phyloP scores from a whole-genome alignment of 2,797 vertebrate genomes.

The Percopsis omiscomaycus region DNA sequence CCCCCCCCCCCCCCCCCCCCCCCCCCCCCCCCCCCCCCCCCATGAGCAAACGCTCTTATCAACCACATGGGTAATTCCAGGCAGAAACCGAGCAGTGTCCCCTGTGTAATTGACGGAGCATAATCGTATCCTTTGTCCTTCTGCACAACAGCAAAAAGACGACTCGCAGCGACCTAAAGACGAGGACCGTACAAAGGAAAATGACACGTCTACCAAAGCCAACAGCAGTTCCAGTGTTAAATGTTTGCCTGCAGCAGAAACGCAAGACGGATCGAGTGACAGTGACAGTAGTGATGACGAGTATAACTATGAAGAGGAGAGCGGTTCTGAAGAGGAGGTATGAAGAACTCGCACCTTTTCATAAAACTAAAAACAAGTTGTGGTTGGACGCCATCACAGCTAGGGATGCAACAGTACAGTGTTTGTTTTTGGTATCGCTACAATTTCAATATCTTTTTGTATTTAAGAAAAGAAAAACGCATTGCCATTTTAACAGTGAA shows the following conservation, averaged over 20 bases:
- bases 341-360: neutral
- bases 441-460: too few species aligned
- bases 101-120: too few species aligned
- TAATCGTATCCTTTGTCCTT: neutral
- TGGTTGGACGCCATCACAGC: too few species aligned
- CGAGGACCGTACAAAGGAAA: conserved; percentile 10
- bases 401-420: too few species aligned
- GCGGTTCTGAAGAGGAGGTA: conserved; percentile 64
- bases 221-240: conserved; percentile 23
- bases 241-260: conserved; percentile 12
- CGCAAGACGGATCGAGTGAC: conserved; percentile 28
- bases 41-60: neutral
- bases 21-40: too few species aligned
- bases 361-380: neutral
- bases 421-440: too few species aligned
- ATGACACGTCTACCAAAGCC: conserved; percentile 10
- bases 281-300: conserved; percentile 40
- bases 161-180: conserved; percentile 7
- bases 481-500: too few species aligned
- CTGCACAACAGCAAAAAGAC: conserved; percentile 32
- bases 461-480: too few species aligned
- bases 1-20: too few species aligned
- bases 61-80: neutral
- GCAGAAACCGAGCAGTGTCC: neutral
- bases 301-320: conserved; percentile 50